Conservation (phyloP, 2,797 vertebrate species). For the Diglossa cyanea region DNA sequence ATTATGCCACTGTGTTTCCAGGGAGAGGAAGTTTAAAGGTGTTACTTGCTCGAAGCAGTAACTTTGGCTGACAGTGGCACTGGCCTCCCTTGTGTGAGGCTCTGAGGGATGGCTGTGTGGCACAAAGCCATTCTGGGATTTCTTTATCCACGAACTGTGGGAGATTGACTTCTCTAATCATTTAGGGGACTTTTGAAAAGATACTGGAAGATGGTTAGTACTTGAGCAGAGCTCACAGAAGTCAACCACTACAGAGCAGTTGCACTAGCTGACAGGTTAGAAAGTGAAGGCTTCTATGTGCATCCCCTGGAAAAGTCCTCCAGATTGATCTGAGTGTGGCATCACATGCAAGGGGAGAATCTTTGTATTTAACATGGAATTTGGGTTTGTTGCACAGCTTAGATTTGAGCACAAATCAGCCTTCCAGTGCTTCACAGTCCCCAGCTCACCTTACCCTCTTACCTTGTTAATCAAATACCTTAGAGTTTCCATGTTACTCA, state of each 20-base stretch:
- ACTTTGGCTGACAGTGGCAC: background rate
- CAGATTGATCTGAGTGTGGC: background rate
- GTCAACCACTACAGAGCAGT: background rate
- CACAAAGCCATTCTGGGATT: background rate
- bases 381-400: background rate
- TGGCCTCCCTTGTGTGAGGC: rapidly evolving
- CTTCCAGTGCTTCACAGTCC: background rate
- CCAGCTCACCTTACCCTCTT: background rate
- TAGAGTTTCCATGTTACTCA: background rate
- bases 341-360: background rate
- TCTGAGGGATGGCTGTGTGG: background rate
- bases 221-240: background rate
- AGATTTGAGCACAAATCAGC: background rate
- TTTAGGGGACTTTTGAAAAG: background rate
- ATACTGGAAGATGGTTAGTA: background rate
- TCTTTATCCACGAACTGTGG: background rate
- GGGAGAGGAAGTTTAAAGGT: background rate
- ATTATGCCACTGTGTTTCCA: background rate
- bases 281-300: background rate
- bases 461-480: background rate
- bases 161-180: background rate
- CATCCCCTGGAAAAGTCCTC: background rate
- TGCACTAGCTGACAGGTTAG: background rate
- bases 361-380: background rate
- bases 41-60: background rate